Conservation (phyloP, 2,797 vertebrate genomes). For the Sylvilagus floridanus region DNA sequence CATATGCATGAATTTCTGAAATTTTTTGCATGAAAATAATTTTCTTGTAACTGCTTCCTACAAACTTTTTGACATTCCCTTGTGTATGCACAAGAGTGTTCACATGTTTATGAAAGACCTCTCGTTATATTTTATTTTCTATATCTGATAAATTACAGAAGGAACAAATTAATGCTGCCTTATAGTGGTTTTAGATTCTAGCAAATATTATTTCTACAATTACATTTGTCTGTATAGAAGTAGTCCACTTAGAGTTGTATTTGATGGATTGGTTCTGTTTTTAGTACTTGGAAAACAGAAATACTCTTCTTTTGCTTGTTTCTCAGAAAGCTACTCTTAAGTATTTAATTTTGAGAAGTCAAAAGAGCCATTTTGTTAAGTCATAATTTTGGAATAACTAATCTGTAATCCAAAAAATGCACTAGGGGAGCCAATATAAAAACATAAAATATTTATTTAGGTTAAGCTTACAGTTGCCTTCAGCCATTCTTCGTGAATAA, state of each 20-base stretch:
- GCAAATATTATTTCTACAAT: not conserved
- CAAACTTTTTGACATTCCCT: too few relatives aligned
- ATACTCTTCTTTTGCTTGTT: not conserved
- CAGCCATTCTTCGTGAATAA: not conserved
- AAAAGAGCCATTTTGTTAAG: not conserved
- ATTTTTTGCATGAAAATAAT: too few relatives aligned
- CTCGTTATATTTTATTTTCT: not conserved
- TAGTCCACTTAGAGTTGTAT: not conserved
- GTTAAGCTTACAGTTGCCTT: not conserved
- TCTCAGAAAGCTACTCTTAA: conserved; percentile 3
- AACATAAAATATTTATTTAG: not conserved
- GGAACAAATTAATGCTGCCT: not conserved
- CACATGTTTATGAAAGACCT: not conserved
- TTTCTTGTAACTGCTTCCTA: too few relatives aligned
- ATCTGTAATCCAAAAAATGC: not conserved
- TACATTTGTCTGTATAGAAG: not conserved
- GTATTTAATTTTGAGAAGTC: not conserved
- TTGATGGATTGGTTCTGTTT: not conserved
- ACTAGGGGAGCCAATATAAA: not conserved
- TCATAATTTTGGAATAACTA: not conserved
- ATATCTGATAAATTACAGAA: not conserved
- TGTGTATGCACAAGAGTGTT: not conserved
- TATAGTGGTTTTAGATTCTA: not conserved
- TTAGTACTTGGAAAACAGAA: not conserved
- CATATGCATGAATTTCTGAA: too few relatives aligned